These are phyloP conservation scores for Phyto melanocephala DNA, from an alignment of 2,888 invertebrate species.

Conservation along the genomic window DNA sequence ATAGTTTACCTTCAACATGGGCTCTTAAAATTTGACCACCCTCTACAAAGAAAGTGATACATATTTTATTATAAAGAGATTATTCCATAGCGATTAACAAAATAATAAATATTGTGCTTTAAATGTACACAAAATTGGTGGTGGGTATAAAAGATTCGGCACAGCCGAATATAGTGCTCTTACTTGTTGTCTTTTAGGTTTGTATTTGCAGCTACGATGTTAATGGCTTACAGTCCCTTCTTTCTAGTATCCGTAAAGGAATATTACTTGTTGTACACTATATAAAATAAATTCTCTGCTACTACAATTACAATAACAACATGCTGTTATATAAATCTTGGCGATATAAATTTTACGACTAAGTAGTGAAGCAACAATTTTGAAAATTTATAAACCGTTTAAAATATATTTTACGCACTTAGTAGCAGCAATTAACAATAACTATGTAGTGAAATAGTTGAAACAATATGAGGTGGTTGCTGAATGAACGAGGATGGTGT, in stretches of 20 bases:
- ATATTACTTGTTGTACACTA: not conserved
- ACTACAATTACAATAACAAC: not conserved
- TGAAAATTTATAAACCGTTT: conserved; percentile 59
- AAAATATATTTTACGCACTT: conserved; percentile 53
- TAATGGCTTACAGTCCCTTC: not conserved
- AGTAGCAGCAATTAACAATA: conserved; percentile 50
- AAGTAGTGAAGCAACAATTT: conserved; percentile 32
- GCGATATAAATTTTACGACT: conserved; percentile 32
- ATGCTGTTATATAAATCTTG: conserved; percentile 22
- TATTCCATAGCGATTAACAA: too few species aligned
- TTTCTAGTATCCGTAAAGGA: conserved; percentile 1
- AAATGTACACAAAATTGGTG: too few species aligned
- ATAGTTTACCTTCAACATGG: too few species aligned
- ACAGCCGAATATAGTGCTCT: too few species aligned
- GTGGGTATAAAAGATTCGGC: too few species aligned
- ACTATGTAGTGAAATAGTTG: conserved; percentile 4
- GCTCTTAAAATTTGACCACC: too few species aligned
- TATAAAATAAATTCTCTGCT: not conserved
- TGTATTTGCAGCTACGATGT: not conserved
- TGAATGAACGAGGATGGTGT: not conserved
- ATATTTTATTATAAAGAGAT: too few species aligned
- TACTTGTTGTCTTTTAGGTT: too few species aligned
- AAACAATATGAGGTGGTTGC: not conserved
- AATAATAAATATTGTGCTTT: too few species aligned
- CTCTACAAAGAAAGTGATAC: too few species aligned